phyloP scores from a whole-genome alignment of 2,888 invertebrate genomes.

The Cataglyphis albicans region DNA sequence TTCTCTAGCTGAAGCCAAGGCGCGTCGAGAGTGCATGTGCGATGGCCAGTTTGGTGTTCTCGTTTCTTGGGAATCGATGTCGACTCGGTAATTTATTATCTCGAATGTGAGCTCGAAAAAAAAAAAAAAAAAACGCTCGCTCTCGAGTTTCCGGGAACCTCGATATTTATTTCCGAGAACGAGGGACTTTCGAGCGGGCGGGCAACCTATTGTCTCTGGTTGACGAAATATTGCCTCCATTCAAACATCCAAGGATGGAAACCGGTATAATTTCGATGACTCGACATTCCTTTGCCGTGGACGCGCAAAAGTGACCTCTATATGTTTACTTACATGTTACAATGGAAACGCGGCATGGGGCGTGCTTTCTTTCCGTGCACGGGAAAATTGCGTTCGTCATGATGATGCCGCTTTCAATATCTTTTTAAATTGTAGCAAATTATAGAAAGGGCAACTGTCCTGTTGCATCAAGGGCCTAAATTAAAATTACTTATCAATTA shows the following conservation, averaged over 20 bases:
- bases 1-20: neutral
- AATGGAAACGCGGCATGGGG: conserved; percentile 30
- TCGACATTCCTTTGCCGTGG: neutral
- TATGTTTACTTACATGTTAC: conserved; percentile 4
- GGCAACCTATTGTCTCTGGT: neutral
- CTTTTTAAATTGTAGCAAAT: neutral
- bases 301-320: conserved; percentile 10
- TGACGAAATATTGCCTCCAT: neutral
- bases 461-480: neutral
- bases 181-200: neutral
- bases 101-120: neutral
- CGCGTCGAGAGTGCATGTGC: conserved; percentile 14
- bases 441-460: neutral
- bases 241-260: neutral
- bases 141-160: neutral
- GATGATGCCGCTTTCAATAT: neutral
- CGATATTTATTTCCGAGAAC: neutral
- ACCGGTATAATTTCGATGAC: conserved; percentile 5
- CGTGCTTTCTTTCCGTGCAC: neutral
- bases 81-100: neutral
- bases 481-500: neutral
- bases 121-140: neutral
- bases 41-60: conserved; percentile 7
- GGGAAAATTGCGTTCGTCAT: neutral
- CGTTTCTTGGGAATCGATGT: neutral